Percentiles rank a stretch among this genome's conserved stretches.
These are phyloP conservation scores for Sarcophaga caerulescens DNA, from an alignment of 2,888 invertebrate genomes.

Conservation along the genomic window DNA sequence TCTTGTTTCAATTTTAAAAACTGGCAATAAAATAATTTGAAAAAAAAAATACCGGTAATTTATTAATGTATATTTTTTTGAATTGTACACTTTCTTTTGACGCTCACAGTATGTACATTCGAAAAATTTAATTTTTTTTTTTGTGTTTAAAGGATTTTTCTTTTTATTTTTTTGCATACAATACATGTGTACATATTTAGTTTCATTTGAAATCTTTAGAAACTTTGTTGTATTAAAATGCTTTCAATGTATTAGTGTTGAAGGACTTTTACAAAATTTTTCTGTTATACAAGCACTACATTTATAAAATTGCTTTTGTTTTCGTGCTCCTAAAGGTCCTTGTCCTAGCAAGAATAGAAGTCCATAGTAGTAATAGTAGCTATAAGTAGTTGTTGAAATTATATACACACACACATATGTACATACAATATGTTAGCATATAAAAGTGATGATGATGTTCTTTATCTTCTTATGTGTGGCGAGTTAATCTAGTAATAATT, in stretches of 20 bases:
- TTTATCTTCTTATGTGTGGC: background rate
- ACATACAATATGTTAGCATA: background rate
- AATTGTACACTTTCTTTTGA: too few relatives aligned
- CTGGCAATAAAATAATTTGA: too few relatives aligned
- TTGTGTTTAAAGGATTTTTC: too few relatives aligned
- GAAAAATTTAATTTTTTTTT: too few relatives aligned
- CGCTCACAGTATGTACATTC: too few relatives aligned
- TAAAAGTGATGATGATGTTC: background rate
- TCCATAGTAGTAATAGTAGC: background rate
- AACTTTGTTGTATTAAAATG: conserved; percentile 39
- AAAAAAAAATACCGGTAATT: too few relatives aligned
- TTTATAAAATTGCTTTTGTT: conserved; percentile 52
- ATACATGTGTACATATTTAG: background rate
- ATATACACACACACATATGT: background rate
- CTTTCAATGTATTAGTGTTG: conserved; percentile 33
- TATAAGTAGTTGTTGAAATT: conserved; percentile 35
- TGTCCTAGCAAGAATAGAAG: conserved; percentile 43
- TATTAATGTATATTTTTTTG: too few relatives aligned
- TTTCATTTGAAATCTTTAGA: conserved; percentile 31
- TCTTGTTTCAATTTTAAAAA: too few relatives aligned
- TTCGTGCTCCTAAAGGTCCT: conserved; percentile 56
- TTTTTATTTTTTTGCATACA: too few relatives aligned
- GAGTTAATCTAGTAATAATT: conserved; percentile 15
- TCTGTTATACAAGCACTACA: conserved; percentile 11
- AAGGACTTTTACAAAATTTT: conserved; percentile 47